Base-by-base conservation (phyloP, 1,140 invertebrate species). In the Drosophila sp. region DNA sequence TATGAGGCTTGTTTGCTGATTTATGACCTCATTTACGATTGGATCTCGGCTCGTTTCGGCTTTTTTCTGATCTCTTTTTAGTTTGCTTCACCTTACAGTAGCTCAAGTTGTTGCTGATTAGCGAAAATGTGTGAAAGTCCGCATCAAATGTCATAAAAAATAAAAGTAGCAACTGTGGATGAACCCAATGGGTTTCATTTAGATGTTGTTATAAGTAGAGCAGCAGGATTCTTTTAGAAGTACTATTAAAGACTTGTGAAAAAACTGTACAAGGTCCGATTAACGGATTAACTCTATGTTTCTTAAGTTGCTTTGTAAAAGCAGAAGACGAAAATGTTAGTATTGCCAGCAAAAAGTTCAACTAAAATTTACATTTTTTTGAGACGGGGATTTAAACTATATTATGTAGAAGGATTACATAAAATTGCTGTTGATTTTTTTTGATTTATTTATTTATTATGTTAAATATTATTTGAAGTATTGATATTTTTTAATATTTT, bases 71-170 rank as follows among this genome's bases (percentile, higher is more conserved):
- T 41, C 11, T 7, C 13, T 41, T 56, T 80, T 82, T 72, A 76
- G 41, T 43, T 65, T 59, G 69, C 67, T 77, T 73, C 57, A 40
- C 62, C 43, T 61, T 46, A 72, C 83, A 77, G 83, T 89, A 89
- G 83, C 80, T 51, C 36, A 48, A 72, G 48, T 64, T 62, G 78
- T 41, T 50, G 56, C 78, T 89, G 80, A 89, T 83, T 80, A 89
- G 84, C 80, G 63, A 74, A 89, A 89, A 89, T 69, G 83, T 89
- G 83, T 89, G 83, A 89, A 87, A 89, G 72, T 76, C 75, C 41
- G 65, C 7, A 40, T 11, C 27, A 34, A 41, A 38, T 5, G 16
- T 25, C 8, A 8, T 41, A 51, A 62, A 53, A 53, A 36, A 38
- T 54, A 16, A 34, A 11, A 53, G 48, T 45, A 48, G n/a, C 14